Conservation (phyloP, 2,797 vertebrate genomes). For the Australoheros facetus region DNA sequence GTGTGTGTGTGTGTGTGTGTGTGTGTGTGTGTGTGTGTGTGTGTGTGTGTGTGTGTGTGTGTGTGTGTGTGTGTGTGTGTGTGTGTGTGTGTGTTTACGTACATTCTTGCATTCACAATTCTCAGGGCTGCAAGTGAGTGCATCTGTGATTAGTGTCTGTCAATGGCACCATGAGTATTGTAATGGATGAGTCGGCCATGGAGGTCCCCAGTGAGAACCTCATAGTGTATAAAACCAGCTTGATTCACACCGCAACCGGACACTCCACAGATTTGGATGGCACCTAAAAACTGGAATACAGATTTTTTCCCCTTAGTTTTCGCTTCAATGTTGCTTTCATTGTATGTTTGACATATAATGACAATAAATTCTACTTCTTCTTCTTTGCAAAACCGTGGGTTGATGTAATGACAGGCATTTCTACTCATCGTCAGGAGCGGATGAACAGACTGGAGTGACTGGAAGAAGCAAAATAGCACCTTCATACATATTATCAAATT, state of each 20-base stretch:
- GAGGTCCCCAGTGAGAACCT: constrained; percentile 68
- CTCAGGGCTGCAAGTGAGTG: constrained; percentile 9
- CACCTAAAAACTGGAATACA: neutral
- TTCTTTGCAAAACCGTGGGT: neutral
- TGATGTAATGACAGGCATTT: neutral
- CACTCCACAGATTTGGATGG: constrained; percentile 26
- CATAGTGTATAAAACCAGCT: constrained; percentile 66
- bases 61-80: constrained; percentile 2
- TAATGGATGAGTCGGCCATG: constrained; percentile 75
- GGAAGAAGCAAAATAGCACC: neutral
- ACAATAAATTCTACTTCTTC: no score
- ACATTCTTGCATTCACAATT: constrained; percentile 12
- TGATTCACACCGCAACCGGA: constrained; percentile 27
- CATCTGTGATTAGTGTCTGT: constrained; percentile 69
- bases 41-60: constrained; percentile 2
- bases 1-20: neutral
- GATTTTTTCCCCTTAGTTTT: neutral
- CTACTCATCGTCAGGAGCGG: neutral
- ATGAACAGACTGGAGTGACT: neutral
- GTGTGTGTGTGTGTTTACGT: constrained; percentile 1
- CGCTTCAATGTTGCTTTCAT: neutral
- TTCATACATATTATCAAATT: neutral
- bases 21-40: constrained; percentile 5
- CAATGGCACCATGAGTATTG: constrained; percentile 59
- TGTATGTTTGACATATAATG: no score